Base-by-base conservation (phyloP, 2,113 vertebrate species). In the Turnix velox region DNA sequence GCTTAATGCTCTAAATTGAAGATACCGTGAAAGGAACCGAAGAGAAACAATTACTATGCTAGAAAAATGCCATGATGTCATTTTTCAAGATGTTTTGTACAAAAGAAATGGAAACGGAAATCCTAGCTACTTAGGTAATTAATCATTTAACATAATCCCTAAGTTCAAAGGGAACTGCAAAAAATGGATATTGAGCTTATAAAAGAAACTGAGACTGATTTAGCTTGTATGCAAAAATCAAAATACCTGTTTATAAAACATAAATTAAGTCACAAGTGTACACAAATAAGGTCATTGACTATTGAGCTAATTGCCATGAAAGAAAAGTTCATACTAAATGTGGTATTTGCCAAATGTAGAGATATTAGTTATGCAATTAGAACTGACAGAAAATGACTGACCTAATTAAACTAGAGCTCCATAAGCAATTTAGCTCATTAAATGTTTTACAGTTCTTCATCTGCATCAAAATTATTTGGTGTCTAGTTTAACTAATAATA, bases 401-500 rank as follows among this genome's bases (percentile, higher is more conserved):
- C 92, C 72, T 97, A 93, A 97, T 97, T 97, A 94, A 92, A 82
- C 84, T 88, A 87, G 58, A 92, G 69, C 48, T 91, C 68, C 12
- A 4, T 96, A 93, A 91, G 88, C 83, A 94, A 97, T 97, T 97
- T 96, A 78, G 61, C 37, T 95, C 93, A 96, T 96, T 97, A 96
- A 88, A 88, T 83, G 43, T 95, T 95, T 94, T 96, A 75, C 15
- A 79, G 68, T 95, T 95, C 74, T 93, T 46, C 81, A 95, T 96
- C 54, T 96, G 48, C 90, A 92, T 84, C 61, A 67, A 95, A 96
- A 87, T 97, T 97, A 94, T 92, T 93, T 72, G 35, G 65, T 83
- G 73, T 88, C 96, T 94, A 95, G 91, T 97, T 97, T 96, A 97
- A 97, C 95, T 96, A 95, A 97, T 93, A 96, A 95, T 92, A 90